phyloP scores from a whole-genome alignment of 2,113 vertebrate species.

The Rousettus leschenaultii region DNA sequence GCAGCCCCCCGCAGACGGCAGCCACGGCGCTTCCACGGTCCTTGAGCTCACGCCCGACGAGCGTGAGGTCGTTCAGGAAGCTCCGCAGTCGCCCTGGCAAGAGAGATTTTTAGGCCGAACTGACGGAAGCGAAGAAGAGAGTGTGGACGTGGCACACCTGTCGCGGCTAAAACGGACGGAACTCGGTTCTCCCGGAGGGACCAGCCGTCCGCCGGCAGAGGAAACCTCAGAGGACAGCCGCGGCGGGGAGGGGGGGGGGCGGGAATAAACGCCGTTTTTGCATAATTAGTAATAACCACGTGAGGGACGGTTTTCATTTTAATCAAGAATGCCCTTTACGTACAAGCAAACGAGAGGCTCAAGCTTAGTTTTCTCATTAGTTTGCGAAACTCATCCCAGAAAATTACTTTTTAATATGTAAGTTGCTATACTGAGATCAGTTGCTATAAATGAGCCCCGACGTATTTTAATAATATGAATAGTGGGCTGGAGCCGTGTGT shows the following conservation, averaged over 20 bases:
- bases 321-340: not conserved
- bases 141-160: not conserved
- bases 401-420: conserved; percentile 25
- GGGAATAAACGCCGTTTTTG: not conserved
- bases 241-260: not conserved
- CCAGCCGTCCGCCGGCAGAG: not conserved
- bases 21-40: too few species aligned
- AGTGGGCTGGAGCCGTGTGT: not conserved
- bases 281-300: not conserved
- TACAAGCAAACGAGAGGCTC: not conserved
- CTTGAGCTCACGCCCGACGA: too few species aligned
- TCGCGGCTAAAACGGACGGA: not conserved
- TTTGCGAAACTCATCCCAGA: not conserved
- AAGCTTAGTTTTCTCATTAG: not conserved
- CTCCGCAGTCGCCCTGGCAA: not conserved
- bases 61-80: not conserved
- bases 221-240: not conserved
- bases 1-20: too few species aligned
- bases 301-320: not conserved
- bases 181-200: not conserved
- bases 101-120: not conserved
- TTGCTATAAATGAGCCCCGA: not conserved
- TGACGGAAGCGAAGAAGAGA: not conserved
- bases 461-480: not conserved
- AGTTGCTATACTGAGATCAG: not conserved